These are phyloP conservation scores for Pogona vitticeps DNA, from an alignment of 2,113 vertebrate genomes.

Conservation along the genomic window DNA sequence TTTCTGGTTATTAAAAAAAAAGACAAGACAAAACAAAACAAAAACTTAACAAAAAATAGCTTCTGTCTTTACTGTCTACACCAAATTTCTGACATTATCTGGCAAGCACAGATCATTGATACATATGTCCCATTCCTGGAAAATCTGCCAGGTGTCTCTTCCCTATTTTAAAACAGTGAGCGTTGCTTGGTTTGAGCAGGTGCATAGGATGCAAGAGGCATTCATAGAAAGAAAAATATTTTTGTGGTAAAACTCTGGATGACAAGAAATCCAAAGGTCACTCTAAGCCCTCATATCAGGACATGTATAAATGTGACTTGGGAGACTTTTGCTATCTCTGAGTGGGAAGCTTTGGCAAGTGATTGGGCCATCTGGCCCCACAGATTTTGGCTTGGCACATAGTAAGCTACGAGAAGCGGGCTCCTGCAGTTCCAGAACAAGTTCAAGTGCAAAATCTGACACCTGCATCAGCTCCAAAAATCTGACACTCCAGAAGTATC, in stretches of 20 bases:
- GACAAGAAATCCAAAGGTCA: slow-evolving; percentile 1
- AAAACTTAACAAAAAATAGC: neutral
- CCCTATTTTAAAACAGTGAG: neutral
- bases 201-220: neutral
- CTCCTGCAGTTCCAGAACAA: slow-evolving; percentile 7
- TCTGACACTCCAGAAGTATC: neutral
- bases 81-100: neutral
- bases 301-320: slow-evolving; percentile 15
- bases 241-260: neutral
- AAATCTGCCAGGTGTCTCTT: neutral
- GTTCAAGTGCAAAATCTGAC: slow-evolving; percentile 16
- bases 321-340: neutral
- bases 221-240: neutral
- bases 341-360: slow-evolving; percentile 7
- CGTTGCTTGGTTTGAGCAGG: neutral
- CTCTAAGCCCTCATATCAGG: neutral
- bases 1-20: too few relatives aligned
- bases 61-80: neutral
- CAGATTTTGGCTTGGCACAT: neutral
- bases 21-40: too few relatives aligned
- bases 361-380: slow-evolving; percentile 7
- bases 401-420: slow-evolving; percentile 1
- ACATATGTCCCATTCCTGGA: neutral
- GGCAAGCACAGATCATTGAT: neutral
- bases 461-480: slow-evolving; percentile 15